phyloP scores from a whole-genome alignment of 2,888 invertebrate species.

The Liodrosophila aerea region DNA sequence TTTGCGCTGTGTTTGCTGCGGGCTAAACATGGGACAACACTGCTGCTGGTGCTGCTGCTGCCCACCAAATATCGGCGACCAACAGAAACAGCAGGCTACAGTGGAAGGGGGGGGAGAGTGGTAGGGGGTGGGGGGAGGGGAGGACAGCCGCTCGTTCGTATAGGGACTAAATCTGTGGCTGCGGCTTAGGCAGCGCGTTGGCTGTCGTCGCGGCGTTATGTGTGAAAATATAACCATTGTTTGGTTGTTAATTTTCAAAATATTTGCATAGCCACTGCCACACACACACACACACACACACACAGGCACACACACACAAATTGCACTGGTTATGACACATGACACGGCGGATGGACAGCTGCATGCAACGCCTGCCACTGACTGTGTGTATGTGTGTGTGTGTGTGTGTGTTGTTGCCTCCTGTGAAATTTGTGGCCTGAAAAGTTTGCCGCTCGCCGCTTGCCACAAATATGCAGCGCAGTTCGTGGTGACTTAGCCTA shows the following conservation, averaged over 20 bases:
- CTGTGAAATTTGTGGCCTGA: constrained; percentile 54
- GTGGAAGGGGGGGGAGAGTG: not conserved
- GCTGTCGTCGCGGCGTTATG: constrained; percentile 35
- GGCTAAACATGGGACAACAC: constrained; percentile 31
- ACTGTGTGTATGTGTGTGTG: no score
- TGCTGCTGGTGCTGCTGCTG: constrained; percentile 3
- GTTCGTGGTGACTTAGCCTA: constrained; percentile 25
- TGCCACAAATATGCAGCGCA: constrained; percentile 52
- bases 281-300: constrained; percentile 12
- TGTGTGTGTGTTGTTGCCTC: constrained; percentile 10
- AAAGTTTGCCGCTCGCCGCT: constrained; percentile 33
- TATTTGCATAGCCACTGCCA: constrained; percentile 48
- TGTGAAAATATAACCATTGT: constrained; percentile 69
- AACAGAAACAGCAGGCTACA: constrained; percentile 1
- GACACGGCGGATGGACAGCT: constrained; percentile 51
- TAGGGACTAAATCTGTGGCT: not conserved
- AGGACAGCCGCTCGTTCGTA: constrained; percentile 1
- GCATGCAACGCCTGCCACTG: constrained; percentile 24
- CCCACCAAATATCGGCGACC: constrained; percentile 19
- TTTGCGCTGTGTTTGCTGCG: constrained; percentile 27
- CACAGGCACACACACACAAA: constrained; percentile 3
- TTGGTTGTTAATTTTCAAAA: constrained; percentile 65
- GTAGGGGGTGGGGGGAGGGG: not conserved
- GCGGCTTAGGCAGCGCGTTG: not conserved
- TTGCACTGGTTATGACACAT: constrained; percentile 52